Conservation (phyloP, 2,113 vertebrate species). For the Phasianus colchicus region DNA sequence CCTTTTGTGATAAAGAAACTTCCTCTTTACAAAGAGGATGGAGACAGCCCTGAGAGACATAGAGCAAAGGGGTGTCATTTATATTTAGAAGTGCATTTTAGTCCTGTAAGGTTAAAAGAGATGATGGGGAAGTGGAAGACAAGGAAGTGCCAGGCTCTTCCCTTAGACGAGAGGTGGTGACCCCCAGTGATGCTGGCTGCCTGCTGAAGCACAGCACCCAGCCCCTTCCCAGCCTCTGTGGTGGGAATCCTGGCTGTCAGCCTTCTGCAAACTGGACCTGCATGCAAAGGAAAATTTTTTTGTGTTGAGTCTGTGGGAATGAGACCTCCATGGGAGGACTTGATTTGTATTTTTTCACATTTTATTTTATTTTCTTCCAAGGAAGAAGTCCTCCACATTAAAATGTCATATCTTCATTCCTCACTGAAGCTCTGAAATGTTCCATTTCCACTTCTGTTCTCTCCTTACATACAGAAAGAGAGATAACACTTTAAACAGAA, state of each 20-base stretch:
- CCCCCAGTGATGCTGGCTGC: neutral
- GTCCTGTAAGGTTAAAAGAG: neutral
- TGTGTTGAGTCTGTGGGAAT: neutral
- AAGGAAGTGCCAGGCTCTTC: neutral
- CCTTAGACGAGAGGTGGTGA: neutral
- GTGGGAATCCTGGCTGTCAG: neutral
- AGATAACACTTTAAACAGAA: neutral
- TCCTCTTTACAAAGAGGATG: neutral
- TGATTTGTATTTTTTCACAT: neutral
- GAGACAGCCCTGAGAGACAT: neutral
- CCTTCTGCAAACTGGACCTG: neutral
- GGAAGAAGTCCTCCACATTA: neutral
- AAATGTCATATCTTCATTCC: neutral
- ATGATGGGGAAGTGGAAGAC: neutral
- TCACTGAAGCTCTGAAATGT: neutral
- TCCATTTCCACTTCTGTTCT: neutral
- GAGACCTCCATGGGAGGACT: neutral
- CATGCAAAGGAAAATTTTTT: neutral
- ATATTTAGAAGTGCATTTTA: neutral
- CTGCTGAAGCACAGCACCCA: neutral
- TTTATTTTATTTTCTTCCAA: neutral
- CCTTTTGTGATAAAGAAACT: neutral
- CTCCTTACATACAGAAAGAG: neutral
- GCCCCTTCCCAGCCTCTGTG: neutral
- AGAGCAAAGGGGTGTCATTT: neutral